Evolutionary conservation across 2,113 vertebrate genomes (phyloP), one percentile per base, ranked within the genome.

Genomic region (Tympanuchus pallidicinctus): DNA sequence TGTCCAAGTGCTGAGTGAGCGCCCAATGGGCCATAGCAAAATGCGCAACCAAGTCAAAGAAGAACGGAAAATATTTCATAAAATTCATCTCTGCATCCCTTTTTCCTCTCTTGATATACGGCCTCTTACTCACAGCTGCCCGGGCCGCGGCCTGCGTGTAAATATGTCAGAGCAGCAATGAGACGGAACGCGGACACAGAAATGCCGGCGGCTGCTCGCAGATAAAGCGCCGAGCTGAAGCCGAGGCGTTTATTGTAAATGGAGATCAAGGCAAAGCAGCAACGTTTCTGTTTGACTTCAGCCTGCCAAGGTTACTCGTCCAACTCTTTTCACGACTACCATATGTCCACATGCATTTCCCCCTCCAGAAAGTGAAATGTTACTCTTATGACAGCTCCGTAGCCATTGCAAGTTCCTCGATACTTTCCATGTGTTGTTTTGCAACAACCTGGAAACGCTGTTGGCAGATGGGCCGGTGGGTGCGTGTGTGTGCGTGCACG

Each of bases 101-200:
- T 97, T 96, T 96, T 95, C 93, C 92, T 93, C 74, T 84, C 90
- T 91, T 97, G 96, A 97, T 95, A 94, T 95, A 97, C 94, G 80
- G 92, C 92, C 86, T 45, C 94, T 88, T 84, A 79, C 45, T 82
- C 94, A 64, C 86, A 93, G 92, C 94, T 93, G 94, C 94, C 94
- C 30, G 3, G 59, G 94, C 83, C 92, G 88, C 25, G 38, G 93
- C 92, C 90, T 1, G 42, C 0, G 0, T 93, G 92, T 96, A 97
- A 97, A 97, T 96, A 93, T 96, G 93, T 97, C 96, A 97, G 92
- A 91, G 90, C 92, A 90, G n/a, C 95, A 96, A 94, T 96, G 95
- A 96, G 93, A 86, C 85, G 95, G 95, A 97, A 96, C 95, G 50
- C 0, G 91, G 96, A 56, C 56, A 3, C 89, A 66, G 93, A 4